Percentiles rank a stretch among this genome's conserved stretches.
Evolutionary conservation across 1,140 invertebrate species (phyloP).

Genomic region (Drosophila tropicalis): DNA sequence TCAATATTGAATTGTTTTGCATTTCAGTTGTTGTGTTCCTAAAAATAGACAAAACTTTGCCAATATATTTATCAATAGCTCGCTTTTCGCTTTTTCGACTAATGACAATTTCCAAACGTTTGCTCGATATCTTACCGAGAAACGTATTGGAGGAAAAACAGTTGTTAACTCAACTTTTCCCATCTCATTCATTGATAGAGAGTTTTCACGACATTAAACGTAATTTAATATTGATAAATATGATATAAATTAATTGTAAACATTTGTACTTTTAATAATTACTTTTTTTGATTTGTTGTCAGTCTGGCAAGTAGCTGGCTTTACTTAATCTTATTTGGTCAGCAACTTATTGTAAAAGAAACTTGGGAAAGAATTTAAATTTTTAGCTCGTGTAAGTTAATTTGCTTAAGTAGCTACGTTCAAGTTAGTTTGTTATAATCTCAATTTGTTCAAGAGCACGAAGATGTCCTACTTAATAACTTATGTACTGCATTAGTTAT

Average conservation of each 20-base stretch:
- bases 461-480: no score
- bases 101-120: constrained; percentile 6
- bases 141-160: background rate
- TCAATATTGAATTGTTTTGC: constrained; percentile 37
- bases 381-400: no score
- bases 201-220: background rate
- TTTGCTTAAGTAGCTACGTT: no score
- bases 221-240: constrained; percentile 12
- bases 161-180: background rate
- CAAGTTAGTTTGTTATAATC: no score
- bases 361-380: no score
- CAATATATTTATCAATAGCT: constrained; percentile 45
- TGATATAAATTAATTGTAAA: background rate
- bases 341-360: background rate
- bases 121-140: background rate
- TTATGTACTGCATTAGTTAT: no score
- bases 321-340: background rate
- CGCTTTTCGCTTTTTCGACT: constrained; percentile 1
- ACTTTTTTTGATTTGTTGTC: background rate
- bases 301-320: background rate
- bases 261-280: background rate
- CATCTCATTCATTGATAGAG: background rate
- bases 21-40: constrained; percentile 37
- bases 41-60: constrained; percentile 39
- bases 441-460: no score